Evolutionary conservation across 1,140 invertebrate species (phyloP), one percentile per base, ranked within the genome.

Genomic region (Elysia chlorotica): DNA sequence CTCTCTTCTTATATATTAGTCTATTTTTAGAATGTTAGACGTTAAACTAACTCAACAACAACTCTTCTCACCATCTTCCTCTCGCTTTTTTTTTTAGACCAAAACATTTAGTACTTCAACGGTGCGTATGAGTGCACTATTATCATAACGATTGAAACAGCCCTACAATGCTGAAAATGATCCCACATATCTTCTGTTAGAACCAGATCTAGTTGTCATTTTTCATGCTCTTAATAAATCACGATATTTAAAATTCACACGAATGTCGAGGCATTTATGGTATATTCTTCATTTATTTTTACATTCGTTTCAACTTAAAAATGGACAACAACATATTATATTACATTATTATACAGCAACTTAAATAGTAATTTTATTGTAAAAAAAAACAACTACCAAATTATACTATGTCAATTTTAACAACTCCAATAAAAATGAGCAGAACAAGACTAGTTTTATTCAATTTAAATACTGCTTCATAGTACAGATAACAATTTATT

Each of bases 371-470:
- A 98, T 56, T 89, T 95, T 21, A 95, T 97, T 78, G 97, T 95
- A 19, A 96, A 94, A 71, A 98, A 96, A 87, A 99, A 99, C 89
- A 97, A 95, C 89, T 96, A 94, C 66, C 98, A 98, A 88, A 96
- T 98, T 88, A 90, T 10, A 17, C 56, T n/a, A 19, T 10, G 56
- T 59, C 56, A 19, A 59, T 17, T 10, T 17, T 19, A 28, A 10
- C 6, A 19, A 59, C 6, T 28, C 6, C 19, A 6, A 10, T 19
- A 17, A 19, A 59, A 59, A 59, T 59, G 6, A 25, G 19, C 25
- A n/a, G 56, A n/a, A 28, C 6, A 28, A 28, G 10, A n/a, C 28
- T 28, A 59, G 25, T n/a, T 19, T 59, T 59, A 28, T 59, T 28
- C 19, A 10, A 28, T 10, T 25, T 59, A 59, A 10, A 28, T 10